phyloP scores from a whole-genome alignment of 2,113 vertebrate genomes.

The Dunckerocampus dactyliophorus region DNA sequence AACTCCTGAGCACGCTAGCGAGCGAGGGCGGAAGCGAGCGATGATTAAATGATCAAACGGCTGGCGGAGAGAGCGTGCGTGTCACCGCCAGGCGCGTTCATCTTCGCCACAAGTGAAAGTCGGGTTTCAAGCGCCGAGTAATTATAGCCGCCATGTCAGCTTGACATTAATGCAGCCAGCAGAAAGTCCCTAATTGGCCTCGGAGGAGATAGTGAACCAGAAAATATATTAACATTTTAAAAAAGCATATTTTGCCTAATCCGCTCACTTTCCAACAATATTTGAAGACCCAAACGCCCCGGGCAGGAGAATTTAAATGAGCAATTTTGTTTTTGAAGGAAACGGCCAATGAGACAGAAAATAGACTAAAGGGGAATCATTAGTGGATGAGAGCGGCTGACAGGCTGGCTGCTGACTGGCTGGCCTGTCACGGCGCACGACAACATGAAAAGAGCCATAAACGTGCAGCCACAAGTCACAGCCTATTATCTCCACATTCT shows the following conservation, averaged over 20 bases:
- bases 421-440: constrained; percentile 98
- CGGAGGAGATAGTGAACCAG: constrained; percentile 99
- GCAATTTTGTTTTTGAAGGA: constrained; percentile 99
- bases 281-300: constrained; percentile 99
- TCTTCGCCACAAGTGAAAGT: constrained; percentile 99
- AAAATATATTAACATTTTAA: constrained; percentile 99
- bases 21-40: constrained; percentile 90
- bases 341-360: constrained; percentile 99
- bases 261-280: constrained; percentile 99
- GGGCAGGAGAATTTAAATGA: constrained; percentile 99
- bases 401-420: constrained; percentile 99
- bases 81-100: constrained; percentile 98
- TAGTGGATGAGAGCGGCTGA: constrained; percentile 99
- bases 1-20: constrained; percentile 83
- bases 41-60: constrained; percentile 99
- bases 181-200: constrained; percentile 99
- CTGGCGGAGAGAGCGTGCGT: constrained; percentile 93
- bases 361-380: constrained; percentile 99
- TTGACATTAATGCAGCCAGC: constrained; percentile 99
- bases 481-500: constrained; percentile 99
- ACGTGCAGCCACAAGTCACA: constrained; percentile 99
- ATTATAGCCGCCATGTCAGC: constrained; percentile 99
- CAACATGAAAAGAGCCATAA: constrained; percentile 99
- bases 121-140: constrained; percentile 99
- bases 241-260: constrained; percentile 99